Conservation (phyloP, 2,113 vertebrate genomes). For the Herpetotheres cachinnans region DNA sequence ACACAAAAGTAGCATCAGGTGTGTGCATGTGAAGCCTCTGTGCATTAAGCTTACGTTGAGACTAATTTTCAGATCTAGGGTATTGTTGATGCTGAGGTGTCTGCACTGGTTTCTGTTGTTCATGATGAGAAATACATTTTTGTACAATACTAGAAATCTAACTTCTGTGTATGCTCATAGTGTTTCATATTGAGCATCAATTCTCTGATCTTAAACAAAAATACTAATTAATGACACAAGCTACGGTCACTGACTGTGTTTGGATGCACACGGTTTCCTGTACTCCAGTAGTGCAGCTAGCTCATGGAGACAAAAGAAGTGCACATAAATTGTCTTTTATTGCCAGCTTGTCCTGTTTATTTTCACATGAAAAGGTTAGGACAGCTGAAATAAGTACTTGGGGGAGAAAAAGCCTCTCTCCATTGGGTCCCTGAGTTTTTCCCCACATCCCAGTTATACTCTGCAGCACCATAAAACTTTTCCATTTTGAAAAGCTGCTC, state of each 20-base stretch:
- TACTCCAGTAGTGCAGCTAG: neutral
- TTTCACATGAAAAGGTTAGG: slow-evolving; percentile 23
- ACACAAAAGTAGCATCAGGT: accelerated
- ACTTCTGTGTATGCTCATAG: neutral
- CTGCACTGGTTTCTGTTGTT: neutral
- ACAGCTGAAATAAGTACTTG: neutral
- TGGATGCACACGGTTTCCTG: neutral
- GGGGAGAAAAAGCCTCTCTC: neutral
- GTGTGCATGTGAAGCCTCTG: accelerated
- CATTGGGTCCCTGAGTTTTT: neutral
- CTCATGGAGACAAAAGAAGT: neutral
- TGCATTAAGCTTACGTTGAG: accelerated
- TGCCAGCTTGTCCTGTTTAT: neutral
- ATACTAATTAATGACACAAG: neutral
- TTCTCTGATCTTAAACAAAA: neutral
- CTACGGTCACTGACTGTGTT: neutral
- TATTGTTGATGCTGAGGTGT: neutral
- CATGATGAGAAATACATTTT: neutral
- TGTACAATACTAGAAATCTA: neutral
- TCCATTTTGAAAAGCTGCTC: slow-evolving; percentile 12
- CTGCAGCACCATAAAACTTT: neutral
- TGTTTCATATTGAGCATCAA: neutral
- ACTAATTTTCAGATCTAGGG: neutral
- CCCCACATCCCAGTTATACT: neutral
- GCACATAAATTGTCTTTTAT: slow-evolving; percentile 32